A percentile compares a stretch with the other conserved stretches of the same genome.
phyloP scores from a whole-genome alignment of 2,888 invertebrate genomes.

The Actias luna region DNA sequence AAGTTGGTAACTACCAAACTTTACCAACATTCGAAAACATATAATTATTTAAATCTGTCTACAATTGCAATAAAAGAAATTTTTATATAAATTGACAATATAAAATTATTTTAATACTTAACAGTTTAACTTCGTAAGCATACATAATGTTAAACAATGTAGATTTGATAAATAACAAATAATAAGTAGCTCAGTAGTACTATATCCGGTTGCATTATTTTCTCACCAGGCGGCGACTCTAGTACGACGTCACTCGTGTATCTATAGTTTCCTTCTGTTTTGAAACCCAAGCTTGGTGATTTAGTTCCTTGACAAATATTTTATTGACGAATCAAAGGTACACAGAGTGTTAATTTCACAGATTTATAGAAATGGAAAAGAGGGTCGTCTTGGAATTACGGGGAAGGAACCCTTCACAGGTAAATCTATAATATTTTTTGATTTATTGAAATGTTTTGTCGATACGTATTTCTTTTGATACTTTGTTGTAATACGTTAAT shows the following conservation, averaged over 20 bases:
- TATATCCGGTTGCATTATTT: constrained; percentile 59
- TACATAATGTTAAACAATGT: neutral
- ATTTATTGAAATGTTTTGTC: constrained; percentile 79
- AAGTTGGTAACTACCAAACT: constrained; percentile 39
- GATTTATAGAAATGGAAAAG: constrained; percentile 89
- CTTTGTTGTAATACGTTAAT: constrained; percentile 51
- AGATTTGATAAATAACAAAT: constrained; percentile 16
- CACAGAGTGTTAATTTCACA: constrained; percentile 51
- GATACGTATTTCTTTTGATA: constrained; percentile 77
- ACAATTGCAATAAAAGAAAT: neutral
- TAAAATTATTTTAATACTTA: constrained; percentile 1
- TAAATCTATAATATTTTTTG: constrained; percentile 80
- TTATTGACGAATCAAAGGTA: constrained; percentile 58
- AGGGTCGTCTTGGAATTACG: constrained; percentile 97
- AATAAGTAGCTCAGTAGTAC: constrained; percentile 44
- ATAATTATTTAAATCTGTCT: neutral
- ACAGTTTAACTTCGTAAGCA: neutral
- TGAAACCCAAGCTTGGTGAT: constrained; percentile 82
- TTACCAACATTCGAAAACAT: constrained; percentile 41
- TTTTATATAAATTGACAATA: neutral
- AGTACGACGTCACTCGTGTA: constrained; percentile 78
- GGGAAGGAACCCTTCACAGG: constrained; percentile 94
- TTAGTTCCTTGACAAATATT: constrained; percentile 69
- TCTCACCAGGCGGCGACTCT: constrained; percentile 70
- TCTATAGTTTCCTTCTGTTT: constrained; percentile 82